Conservation (phyloP, 1,140 invertebrate genomes). For the Bemisia tabaci region DNA sequence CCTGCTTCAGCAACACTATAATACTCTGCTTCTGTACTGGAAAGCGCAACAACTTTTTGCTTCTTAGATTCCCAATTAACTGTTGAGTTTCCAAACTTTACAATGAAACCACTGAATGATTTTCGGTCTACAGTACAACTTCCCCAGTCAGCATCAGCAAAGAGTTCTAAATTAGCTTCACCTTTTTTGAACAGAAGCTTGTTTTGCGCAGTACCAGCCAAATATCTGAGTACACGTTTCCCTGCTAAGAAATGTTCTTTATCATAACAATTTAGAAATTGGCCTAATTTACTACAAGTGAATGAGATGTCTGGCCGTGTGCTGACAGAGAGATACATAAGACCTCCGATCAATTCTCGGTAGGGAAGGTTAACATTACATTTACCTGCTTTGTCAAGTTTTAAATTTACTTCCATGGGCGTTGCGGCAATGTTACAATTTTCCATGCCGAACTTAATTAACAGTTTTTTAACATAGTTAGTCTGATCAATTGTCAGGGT, state of each 20-base stretch:
- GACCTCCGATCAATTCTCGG: slow-evolving; percentile 25
- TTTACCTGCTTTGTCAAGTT: slow-evolving; percentile 13
- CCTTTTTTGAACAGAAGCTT: too few species aligned
- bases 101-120: too few species aligned
- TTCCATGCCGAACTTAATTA: slow-evolving; percentile 24
- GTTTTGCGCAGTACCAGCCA: slow-evolving; percentile 31
- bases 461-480: slow-evolving; percentile 13
- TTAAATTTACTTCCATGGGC: slow-evolving; percentile 20
- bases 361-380: slow-evolving; percentile 17
- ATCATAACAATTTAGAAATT: slow-evolving; percentile 30
- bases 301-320: slow-evolving; percentile 35
- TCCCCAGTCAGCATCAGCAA: too few species aligned
- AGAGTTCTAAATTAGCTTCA: not conserved
- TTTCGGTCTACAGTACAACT: too few species aligned
- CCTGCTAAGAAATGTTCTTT: slow-evolving; percentile 29
- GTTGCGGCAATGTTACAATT: slow-evolving; percentile 22
- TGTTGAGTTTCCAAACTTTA: too few species aligned
- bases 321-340: slow-evolving; percentile 32
- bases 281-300: slow-evolving; percentile 31
- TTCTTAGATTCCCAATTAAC: too few species aligned
- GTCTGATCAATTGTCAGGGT: slow-evolving; percentile 9
- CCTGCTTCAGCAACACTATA: slow-evolving; percentile 10
- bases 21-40: slow-evolving; percentile 15
- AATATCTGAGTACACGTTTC: slow-evolving; percentile 32
- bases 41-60: slow-evolving; percentile 13